A percentile compares a stretch with the other conserved stretches of the same genome.
These are phyloP conservation scores for Sarcophaga variegata DNA, from an alignment of 2,888 invertebrate species.

Conservation along the genomic window DNA sequence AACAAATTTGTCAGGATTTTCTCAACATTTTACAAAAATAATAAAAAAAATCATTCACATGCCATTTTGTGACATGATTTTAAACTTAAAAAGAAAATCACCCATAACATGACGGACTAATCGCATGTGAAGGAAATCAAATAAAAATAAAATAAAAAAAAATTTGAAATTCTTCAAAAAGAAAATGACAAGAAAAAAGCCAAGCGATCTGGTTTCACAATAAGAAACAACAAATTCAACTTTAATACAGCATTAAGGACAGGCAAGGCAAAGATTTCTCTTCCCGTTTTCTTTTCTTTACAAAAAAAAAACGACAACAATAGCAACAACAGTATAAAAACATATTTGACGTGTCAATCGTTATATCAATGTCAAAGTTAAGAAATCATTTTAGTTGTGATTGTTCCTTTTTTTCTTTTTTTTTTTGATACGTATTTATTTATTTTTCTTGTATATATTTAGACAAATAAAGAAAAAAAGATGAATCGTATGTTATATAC, in stretches of 20 bases:
- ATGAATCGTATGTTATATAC: not conserved
- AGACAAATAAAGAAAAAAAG: not conserved
- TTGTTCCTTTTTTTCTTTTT: conserved; percentile 3
- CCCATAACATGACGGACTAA: conserved; percentile 41
- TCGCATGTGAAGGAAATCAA: conserved; percentile 21
- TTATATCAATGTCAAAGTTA: conserved; percentile 60
- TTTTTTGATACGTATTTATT: not conserved
- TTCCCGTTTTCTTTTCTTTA: not conserved
- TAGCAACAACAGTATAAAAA: conserved; percentile 22
- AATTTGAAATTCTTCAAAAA: not conserved
- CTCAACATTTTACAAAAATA: conserved; percentile 3
- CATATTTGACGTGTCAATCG: conserved; percentile 52
- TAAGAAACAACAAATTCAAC: too few relatives aligned
- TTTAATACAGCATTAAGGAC: too few relatives aligned
- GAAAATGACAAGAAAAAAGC: not conserved
- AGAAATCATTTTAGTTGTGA: conserved; percentile 40
- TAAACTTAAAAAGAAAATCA: conserved; percentile 51
- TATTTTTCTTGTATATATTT: not conserved
- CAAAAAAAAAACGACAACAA: not conserved
- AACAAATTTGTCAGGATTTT: conserved; percentile 36
- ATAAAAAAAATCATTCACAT: conserved; percentile 24
- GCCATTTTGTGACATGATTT: conserved; percentile 46
- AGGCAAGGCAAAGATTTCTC: too few relatives aligned
- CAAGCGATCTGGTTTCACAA: too few relatives aligned
- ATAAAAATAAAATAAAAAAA: not conserved